Evolutionary conservation across 2,888 invertebrate genomes (phyloP).

Genomic region (Cistogaster globosa): DNA sequence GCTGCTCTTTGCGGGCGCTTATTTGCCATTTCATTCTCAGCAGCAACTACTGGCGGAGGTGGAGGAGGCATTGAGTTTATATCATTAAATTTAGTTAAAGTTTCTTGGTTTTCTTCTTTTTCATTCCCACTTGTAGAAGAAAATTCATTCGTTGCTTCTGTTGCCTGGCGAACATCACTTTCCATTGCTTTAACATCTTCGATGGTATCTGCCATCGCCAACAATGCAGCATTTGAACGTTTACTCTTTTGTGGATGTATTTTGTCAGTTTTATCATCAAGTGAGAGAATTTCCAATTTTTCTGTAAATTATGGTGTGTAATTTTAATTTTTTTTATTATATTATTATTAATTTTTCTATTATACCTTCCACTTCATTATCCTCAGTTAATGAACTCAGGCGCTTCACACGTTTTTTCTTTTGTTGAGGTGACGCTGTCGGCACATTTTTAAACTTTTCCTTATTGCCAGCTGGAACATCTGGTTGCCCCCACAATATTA

Average conservation of each 20-base stretch:
- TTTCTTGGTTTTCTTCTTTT: slow-evolving; percentile 25
- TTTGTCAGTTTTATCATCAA: not conserved
- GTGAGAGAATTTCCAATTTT: not conserved
- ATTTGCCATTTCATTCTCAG: slow-evolving; percentile 70
- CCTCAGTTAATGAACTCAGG: slow-evolving; percentile 75
- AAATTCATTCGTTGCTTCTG: not conserved
- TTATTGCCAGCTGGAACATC: slow-evolving; percentile 41
- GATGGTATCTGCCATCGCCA: slow-evolving; percentile 70
- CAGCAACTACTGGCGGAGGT: slow-evolving; percentile 73
- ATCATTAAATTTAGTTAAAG: slow-evolving; percentile 25
- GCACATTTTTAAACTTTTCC: slow-evolving; percentile 44
- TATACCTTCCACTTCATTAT: slow-evolving; percentile 74
- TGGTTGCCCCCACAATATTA: slow-evolving; percentile 49
- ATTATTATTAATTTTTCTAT: not conserved
- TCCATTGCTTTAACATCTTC: not conserved
- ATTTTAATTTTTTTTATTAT: too few relatives aligned
- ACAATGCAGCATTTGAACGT: slow-evolving; percentile 74
- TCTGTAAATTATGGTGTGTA: not conserved
- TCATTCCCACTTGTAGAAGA: not conserved
- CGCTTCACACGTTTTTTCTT: slow-evolving; percentile 79
- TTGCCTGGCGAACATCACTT: slow-evolving; percentile 6
- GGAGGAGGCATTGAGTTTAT: slow-evolving; percentile 76
- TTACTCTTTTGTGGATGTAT: slow-evolving; percentile 56
- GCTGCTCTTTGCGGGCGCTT: slow-evolving; percentile 80
- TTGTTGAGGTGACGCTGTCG: slow-evolving; percentile 78